phyloP scores from a whole-genome alignment of 2,888 invertebrate genomes.

The Agrochola circellaris region DNA sequence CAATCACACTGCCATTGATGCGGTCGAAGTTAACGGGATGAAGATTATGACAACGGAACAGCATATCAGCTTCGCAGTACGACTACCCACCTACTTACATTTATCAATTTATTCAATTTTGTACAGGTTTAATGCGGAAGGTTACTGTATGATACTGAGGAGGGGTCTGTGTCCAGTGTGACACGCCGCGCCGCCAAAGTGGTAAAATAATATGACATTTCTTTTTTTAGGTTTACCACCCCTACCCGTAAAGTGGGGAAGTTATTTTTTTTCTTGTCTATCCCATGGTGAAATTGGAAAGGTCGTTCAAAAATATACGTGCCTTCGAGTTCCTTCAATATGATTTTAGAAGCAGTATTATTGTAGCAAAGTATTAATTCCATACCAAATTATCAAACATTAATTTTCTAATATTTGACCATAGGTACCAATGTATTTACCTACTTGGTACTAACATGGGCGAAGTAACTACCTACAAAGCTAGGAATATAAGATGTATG shows the following conservation, averaged over 20 bases:
- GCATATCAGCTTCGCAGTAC: neutral
- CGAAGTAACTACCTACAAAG: neutral
- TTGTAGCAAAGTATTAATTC: neutral
- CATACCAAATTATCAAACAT: neutral
- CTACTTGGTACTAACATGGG: neutral
- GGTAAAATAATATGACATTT: no score
- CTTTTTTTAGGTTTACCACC: no score
- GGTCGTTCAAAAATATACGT: no score
- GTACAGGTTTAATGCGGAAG: neutral
- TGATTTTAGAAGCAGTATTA: neutral
- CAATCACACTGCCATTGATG: constrained; percentile 67
- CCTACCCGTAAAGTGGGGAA: no score
- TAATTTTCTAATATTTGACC: neutral
- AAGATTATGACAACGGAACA: constrained; percentile 25
- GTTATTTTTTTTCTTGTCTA: no score
- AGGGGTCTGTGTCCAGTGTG: neutral
- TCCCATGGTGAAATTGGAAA: no score
- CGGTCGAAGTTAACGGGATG: constrained; percentile 63
- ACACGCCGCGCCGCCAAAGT: no score
- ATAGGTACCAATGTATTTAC: neutral
- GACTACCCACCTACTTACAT: neutral
- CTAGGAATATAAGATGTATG: neutral
- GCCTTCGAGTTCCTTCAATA: no score
- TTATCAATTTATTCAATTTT: neutral
- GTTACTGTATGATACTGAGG: neutral